Percentiles rank a stretch among this genome's conserved stretches.
Conservation (phyloP, 2,113 vertebrate species). For the Geococcyx californianus region DNA sequence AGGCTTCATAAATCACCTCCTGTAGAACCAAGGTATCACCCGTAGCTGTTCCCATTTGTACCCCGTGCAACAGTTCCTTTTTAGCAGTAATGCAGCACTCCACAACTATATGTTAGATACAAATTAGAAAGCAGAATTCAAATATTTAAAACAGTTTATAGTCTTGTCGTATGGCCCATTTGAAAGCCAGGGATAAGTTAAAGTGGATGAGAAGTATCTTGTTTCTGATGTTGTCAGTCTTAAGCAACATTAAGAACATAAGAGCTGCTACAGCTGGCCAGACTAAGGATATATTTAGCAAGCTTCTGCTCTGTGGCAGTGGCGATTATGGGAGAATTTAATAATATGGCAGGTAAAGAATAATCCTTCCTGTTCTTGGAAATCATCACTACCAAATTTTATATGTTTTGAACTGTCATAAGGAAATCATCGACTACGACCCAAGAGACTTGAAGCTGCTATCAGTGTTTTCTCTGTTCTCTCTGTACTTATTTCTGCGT, state of each 20-base stretch:
- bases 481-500: background rate
- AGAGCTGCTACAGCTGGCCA: background rate
- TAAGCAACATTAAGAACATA: background rate
- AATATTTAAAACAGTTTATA: background rate
- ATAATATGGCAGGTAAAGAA: conserved; percentile 17
- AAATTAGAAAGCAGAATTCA: background rate
- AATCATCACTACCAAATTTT: background rate
- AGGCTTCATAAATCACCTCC: conserved; percentile 45
- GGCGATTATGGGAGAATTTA: conserved; percentile 14
- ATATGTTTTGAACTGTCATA: background rate
- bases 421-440: background rate
- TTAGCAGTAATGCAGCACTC: rapidly evolving
- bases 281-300: background rate
- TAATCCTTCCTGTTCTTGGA: background rate
- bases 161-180: background rate
- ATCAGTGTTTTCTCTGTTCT: background rate
- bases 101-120: rapidly evolving
- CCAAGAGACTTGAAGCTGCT: background rate
- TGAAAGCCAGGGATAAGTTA: background rate
- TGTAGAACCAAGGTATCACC: background rate
- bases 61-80: rapidly evolving
- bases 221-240: background rate
- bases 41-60: background rate
- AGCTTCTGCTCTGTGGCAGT: background rate
- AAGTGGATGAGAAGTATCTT: background rate